Conservation (phyloP, 2,888 invertebrate genomes). For the Alviniconcha strummeri region DNA sequence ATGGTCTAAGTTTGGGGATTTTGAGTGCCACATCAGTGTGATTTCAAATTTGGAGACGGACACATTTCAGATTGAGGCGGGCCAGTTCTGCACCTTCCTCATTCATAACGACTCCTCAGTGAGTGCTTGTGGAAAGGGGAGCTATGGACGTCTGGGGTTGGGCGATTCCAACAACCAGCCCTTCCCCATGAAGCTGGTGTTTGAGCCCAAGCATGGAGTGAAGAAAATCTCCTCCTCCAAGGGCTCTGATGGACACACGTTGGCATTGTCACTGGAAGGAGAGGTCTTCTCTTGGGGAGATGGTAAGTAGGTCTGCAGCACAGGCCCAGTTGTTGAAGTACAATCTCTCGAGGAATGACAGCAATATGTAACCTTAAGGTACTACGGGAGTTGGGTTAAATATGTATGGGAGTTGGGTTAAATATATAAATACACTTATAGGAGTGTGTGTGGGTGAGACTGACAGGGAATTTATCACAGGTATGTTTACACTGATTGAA, state of each 20-base stretch:
- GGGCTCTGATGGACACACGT: conserved; percentile 81
- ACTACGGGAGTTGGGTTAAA: too few species aligned
- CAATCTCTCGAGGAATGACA: too few species aligned
- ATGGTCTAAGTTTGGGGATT: too few species aligned
- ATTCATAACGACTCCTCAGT: conserved; percentile 78
- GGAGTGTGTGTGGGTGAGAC: background rate
- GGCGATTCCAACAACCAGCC: conserved; percentile 80
- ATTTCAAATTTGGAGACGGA: too few species aligned
- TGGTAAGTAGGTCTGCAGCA: conserved; percentile 72
- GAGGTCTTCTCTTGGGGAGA: conserved; percentile 83
- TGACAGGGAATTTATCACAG: too few species aligned
- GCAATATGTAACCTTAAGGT: too few species aligned
- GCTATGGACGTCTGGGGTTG: conserved; percentile 80
- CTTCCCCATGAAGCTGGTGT: conserved; percentile 77
- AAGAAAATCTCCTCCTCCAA: conserved; percentile 79
- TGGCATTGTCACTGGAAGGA: conserved; percentile 80
- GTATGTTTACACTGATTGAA: too few species aligned
- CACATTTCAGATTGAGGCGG: conserved; percentile 77
- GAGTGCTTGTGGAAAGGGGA: conserved; percentile 80
- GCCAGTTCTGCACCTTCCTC: conserved; percentile 81
- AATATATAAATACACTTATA: background rate
- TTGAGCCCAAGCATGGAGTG: conserved; percentile 74
- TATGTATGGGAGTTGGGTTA: background rate
- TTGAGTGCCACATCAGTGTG: too few species aligned
- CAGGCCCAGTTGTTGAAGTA: too few species aligned